Evolutionary conservation across 92 coral and sea anemone genomes (phyloP), one percentile per base, ranked within the genome.

Genomic region (Virgularia gustaviana): DNA sequence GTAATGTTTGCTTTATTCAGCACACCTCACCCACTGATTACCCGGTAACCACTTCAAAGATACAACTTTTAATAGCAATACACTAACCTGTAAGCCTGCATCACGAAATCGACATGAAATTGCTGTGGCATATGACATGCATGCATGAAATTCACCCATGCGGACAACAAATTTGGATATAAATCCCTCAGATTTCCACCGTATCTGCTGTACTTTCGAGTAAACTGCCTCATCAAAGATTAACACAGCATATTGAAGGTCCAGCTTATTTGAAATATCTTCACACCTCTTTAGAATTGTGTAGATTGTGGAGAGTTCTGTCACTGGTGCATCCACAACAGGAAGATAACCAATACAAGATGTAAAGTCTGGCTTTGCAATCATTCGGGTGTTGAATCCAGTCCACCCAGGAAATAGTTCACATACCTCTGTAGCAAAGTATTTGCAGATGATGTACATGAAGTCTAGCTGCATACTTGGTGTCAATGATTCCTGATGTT

Each of bases 291-390:
- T 65, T 24, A 65, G 58, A 1, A 77, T 77, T 7, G 81, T 23
- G 31, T 47, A 28, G 3, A 77, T 27, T 16, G 82, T 77, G 18
- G 82, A 32, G 51, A 45, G 36, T 4, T 77, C 77, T n/a, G 82
- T 66, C 28, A 71, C 63, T 2, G 60, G 31, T 19, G 77, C 82
- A 65, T 77, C 82, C 34, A 51, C 68, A 2, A 77, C 41, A n/a
- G 81, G 81, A n/a, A 77, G 66, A 54, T 77, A 77, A 18, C 82
- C 82, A 64, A 49, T 45, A 28, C 60, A 49, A 0, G 82, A 77
- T 2, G 35, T n/a, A 23, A 47, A 34, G 4, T 6, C 37, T 30
- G 63, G 63, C 0, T 27, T 57, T 57, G n/a, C 63, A 57, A 7
- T 25, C 12, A 57, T 55, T 19, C 6, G 8, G 27, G 62, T 55